Evolutionary conservation across 2,113 vertebrate genomes (phyloP), one percentile per base, ranked within the genome.

Genomic region (Oncorhynchus kisutch): DNA sequence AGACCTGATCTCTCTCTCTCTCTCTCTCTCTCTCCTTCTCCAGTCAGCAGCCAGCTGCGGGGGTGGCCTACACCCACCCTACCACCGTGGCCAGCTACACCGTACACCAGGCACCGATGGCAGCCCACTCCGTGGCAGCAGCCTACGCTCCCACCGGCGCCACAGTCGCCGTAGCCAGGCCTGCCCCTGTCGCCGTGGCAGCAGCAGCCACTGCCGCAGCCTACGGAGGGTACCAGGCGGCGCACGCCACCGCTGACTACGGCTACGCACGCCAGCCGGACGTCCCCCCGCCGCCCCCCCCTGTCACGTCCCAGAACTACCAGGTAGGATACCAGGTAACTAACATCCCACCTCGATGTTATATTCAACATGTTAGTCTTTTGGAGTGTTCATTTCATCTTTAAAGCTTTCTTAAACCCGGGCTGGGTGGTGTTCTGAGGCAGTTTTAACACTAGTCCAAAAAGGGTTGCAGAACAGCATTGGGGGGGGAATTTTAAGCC

Each of bases 11-110:
- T 12, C 39, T 2, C 22, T 18, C 3, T 31, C 25, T 31, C 25
- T 20, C 9, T 18, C 39, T 59, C 29, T 60, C 3, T 11, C 64
- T 70, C 34, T 27, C 45, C 5, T 13, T 59, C 76, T 87, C 4
- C 86, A 96, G 96, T 93, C 97, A 99, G 92, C 98, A 99, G 95
- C 97, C 96, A 78, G 86, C 95, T 77, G 96, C 95, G 66, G 39
- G 39, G 39, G 96, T 99, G 88, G 96, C 96, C 22, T 99, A 99
- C 90, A 98, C 97, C 67, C 97, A 99, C 90, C 98, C 98, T 76
- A 98, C 97, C 70, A 99, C 98, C 45, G 98, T 99, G 91, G 98
- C 97, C 88, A 99, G 98, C 91, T 99, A 99, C 91, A 99, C 98
- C 0, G 97, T 99, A 13, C 98, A 99, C 82, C 98, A 99, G 85